Evolutionary conservation across 1,140 invertebrate genomes (phyloP).

Genomic region (Euwallacea similis): DNA sequence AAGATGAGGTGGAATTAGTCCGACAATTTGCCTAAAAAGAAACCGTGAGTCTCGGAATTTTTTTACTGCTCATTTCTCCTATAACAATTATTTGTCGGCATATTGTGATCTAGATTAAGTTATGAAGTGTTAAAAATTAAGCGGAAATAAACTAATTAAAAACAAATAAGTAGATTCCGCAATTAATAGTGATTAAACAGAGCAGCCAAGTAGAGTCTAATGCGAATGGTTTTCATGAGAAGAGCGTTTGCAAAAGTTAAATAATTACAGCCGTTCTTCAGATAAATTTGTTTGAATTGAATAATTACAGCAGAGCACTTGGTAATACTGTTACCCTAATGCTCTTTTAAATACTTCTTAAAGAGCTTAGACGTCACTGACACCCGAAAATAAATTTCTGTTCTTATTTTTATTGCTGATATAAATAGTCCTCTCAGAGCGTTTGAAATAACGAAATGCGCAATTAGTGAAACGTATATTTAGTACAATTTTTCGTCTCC

Average conservation of each 20-base stretch:
- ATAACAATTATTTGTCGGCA: background rate
- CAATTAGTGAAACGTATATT: slow-evolving; percentile 12
- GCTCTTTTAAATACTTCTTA: slow-evolving; percentile 29
- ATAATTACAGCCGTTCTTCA: background rate
- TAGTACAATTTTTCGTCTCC: slow-evolving; percentile 2
- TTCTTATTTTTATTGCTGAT: slow-evolving; percentile 30
- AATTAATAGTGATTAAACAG: too few relatives aligned
- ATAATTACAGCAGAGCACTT: slow-evolving; percentile 2
- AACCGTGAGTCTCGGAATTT: background rate
- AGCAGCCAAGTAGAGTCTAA: too few relatives aligned
- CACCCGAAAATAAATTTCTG: slow-evolving; percentile 29
- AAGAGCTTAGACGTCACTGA: slow-evolving; percentile 25
- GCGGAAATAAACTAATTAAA: background rate
- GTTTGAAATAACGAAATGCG: slow-evolving; percentile 6
- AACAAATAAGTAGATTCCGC: background rate
- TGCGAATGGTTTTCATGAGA: too few relatives aligned
- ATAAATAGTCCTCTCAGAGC: slow-evolving; percentile 14
- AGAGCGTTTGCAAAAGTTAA: background rate
- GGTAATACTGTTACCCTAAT: slow-evolving; percentile 15
- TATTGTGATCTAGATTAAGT: background rate
- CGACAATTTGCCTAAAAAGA: slow-evolving; percentile 8
- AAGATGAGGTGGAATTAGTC: slow-evolving; percentile 1
- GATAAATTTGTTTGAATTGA: slow-evolving; percentile 2
- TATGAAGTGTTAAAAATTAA: background rate
- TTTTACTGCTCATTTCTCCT: background rate